Conservation (phyloP, 2,113 vertebrate species). For the Zapus hudsonius region DNA sequence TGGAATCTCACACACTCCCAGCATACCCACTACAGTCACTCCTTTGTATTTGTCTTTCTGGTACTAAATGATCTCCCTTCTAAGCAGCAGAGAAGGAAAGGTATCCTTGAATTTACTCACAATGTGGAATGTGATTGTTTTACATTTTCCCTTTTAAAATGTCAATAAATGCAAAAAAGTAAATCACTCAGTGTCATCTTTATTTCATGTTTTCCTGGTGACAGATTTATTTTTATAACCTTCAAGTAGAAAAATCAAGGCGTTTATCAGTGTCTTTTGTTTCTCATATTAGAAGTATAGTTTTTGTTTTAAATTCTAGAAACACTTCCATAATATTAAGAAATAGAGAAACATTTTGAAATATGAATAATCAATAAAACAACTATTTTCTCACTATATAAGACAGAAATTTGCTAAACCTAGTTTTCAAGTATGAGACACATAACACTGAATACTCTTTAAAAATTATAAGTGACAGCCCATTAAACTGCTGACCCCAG, state of each 20-base stretch:
- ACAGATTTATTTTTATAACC: neutral
- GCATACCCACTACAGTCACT: neutral
- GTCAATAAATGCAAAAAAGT: neutral
- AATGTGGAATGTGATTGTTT: neutral
- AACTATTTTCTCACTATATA: neutral
- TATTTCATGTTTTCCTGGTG: neutral
- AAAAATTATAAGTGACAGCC: neutral
- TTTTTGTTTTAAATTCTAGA: neutral
- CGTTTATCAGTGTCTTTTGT: neutral
- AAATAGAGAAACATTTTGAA: slow-evolving; percentile 19
- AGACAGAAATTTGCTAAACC: neutral
- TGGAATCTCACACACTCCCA: neutral
- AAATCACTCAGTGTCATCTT: neutral
- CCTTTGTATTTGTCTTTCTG: neutral
- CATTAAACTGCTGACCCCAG: too few species aligned
- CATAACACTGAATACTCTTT: neutral
- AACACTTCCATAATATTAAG: neutral
- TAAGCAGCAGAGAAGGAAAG: neutral
- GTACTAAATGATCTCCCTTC: neutral
- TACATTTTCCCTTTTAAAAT: neutral
- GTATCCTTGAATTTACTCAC: neutral
- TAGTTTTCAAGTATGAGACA: neutral
- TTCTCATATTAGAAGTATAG: neutral
- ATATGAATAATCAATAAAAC: slow-evolving; percentile 22
- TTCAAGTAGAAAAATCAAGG: neutral